phyloP scores from a whole-genome alignment of 2,113 vertebrate genomes.

The Hemicordylus capensis region DNA sequence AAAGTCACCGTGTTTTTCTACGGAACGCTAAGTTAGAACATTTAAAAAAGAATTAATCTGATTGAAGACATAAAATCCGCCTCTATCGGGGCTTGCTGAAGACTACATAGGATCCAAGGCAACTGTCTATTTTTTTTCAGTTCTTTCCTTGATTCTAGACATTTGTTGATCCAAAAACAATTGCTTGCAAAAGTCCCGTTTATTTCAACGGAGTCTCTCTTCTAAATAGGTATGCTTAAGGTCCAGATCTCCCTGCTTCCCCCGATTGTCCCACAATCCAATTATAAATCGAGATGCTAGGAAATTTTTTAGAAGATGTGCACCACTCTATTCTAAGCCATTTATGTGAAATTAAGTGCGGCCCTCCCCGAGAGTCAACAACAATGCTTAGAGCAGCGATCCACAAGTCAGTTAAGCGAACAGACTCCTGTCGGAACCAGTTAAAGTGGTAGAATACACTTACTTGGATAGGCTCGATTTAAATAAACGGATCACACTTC shows the following conservation, averaged over 20 bases:
- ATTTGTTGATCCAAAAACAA: neutral
- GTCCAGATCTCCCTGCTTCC: neutral
- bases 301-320: no score
- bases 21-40: no score
- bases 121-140: fast-evolving
- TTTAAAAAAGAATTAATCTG: neutral
- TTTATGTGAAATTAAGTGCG: neutral
- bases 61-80: no score
- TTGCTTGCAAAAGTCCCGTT: neutral
- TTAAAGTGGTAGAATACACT: neutral
- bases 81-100: neutral
- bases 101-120: neutral
- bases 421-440: no score
- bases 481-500: neutral
- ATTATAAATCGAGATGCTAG: neutral
- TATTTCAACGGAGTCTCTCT: neutral
- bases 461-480: neutral
- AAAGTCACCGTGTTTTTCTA: neutral
- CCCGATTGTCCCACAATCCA: no score
- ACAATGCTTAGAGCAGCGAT: no score
- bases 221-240: neutral
- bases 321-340: neutral
- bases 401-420: neutral
- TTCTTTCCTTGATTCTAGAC: neutral
- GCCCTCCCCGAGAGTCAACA: no score